Base-by-base conservation (phyloP, 2,888 invertebrate genomes). In the Xestia rhomboidea region DNA sequence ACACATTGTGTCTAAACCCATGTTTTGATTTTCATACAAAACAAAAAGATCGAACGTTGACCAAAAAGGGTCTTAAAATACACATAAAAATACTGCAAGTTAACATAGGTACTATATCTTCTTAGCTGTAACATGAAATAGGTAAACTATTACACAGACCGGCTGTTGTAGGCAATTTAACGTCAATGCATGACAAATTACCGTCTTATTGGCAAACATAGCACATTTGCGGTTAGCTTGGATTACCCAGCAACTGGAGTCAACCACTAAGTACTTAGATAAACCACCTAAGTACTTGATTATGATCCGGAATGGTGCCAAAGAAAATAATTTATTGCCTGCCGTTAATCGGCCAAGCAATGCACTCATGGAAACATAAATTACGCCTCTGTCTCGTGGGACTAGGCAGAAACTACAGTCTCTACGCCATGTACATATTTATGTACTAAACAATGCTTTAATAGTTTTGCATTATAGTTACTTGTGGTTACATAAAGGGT, bases 151-250 rank as follows among this genome's bases (percentile, higher is more conserved):
- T 41, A 41, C 18, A 62, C 15, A 66, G 5, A 27, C 69, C 62
- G 62, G 73, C 81, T 79, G 79, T 60, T 62, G 69, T 54, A 79
- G 62, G n/a, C 68, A 30, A 79, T 73, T 68, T 38, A 68, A 13
- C 38, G 49, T 63, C 66, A 18, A 70, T 69, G 4, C 38, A 67
- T 79, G 62, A 78, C 44, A 46, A 68, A 68, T 63, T 38, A 24
- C 34, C 46, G 30, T 73, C 73, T 68, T 82, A 73, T 79, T 83
- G 84, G 79, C 79, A 73, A 49, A 57, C 62, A 44, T 24, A 30
- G 27, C 66, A n/a, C 41, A 41, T 54, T 63, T 68, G 68, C 41
- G 68, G 83, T 10, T 11, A 41, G 24, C 34, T 34, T 34, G 68
- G 57, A 60, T 60, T 30, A 30, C 46, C 24, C 5, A 30, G 41